Base-by-base conservation (phyloP, 1,140 invertebrate genomes). In the Spodoptera frugiperda region DNA sequence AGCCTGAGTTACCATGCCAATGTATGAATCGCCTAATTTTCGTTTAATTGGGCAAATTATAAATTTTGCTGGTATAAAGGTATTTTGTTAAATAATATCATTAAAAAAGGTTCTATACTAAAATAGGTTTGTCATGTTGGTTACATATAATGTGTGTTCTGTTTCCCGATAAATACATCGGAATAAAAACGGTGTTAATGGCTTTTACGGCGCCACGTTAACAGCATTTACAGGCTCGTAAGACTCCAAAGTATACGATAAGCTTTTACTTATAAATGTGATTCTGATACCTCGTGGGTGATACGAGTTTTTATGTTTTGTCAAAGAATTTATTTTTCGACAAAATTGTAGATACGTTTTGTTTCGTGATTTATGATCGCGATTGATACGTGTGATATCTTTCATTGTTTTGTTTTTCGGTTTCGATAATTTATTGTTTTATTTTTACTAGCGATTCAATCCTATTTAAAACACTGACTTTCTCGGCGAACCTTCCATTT, bases 201-300 rank as follows among this genome's bases (percentile, higher is more conserved):
- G 54, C 44, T 46, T 59, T 59, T 73, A 73, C 19, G 71, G 71
- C 39, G 71, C 70, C 71, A 61, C 71, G 71, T 59, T 73, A 71
- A 73, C 54, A 48, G 44, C 55, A 61, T 73, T 73, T 59, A 59
- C 55, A 12, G 21, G 39, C 25, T 73, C 55, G 44, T 73, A 61
- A 73, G 71, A 63, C 33, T 63, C 59, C 30, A 63, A 63, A 63
- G 59, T 63, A 63, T 61, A 49, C 44, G 71, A 73, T 73, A 73
- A 73, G 71, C 71, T 73, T 73, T 73, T 73, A 73, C 71, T 73
- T 73, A 73, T 73, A 73, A 73, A 73, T 57, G 71, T 30, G 71
- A 61, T 8, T 25, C 55, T 12, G 53, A 30, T 73, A 55, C 44
- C 6, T 39, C 33, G 6, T 39, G 33, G 5, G 33, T 39, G 33